Evolutionary conservation across 2,888 invertebrate species (phyloP).

Genomic region (Lamellibrachia columna): DNA sequence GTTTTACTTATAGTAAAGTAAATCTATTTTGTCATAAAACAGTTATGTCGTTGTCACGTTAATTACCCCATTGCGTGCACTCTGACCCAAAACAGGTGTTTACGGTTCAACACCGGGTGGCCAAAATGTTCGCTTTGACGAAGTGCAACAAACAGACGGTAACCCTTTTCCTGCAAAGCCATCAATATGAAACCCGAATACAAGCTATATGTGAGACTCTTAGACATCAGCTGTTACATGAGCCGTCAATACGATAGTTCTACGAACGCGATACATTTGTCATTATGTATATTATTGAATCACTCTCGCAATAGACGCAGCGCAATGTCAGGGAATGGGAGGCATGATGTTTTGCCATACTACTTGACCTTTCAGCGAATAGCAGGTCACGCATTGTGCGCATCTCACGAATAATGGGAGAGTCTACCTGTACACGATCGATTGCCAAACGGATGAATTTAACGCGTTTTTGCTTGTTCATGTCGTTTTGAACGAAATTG

Average conservation of each 20-base stretch:
- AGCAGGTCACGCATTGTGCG: not conserved
- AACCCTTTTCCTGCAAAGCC: not conserved
- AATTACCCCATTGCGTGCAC: not conserved
- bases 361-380: not conserved
- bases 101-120: not conserved
- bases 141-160: not conserved
- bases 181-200: not conserved
- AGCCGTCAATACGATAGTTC: not conserved
- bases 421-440: not conserved
- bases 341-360: not conserved
- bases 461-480: not conserved
- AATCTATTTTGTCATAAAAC: not conserved
- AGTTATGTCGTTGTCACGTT: not conserved
- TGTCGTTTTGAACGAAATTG: not conserved
- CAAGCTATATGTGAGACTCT: not conserved
- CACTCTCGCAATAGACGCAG: not conserved
- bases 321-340: not conserved
- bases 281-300: not conserved
- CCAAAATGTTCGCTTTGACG: not conserved
- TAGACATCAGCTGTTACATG: not conserved
- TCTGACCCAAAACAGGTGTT: not conserved
- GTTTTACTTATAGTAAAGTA: not conserved
- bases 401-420: not conserved
- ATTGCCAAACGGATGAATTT: not conserved
- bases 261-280: not conserved